phyloP scores from a whole-genome alignment of 2,113 vertebrate genomes.

The Trinectes maculatus region DNA sequence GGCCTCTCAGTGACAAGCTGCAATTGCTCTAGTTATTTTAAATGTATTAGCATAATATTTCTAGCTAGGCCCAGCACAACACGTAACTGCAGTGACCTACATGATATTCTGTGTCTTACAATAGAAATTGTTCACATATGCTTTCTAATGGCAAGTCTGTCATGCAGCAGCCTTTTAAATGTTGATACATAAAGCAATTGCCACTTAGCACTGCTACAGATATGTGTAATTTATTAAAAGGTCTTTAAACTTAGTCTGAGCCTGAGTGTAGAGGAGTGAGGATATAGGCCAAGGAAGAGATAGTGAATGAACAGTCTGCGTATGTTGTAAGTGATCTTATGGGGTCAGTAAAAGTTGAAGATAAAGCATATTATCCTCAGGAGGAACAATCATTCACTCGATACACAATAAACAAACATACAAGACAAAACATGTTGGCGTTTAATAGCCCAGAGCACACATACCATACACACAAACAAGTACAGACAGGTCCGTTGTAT shows the following conservation, averaged over 20 bases:
- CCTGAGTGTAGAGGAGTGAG: no score
- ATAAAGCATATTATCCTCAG: no score
- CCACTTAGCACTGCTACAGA: not conserved
- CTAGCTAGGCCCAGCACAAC: not conserved
- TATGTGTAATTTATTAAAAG: not conserved
- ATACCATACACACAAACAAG: no score
- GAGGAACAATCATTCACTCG: no score
- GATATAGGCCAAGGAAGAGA: no score
- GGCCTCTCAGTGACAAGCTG: conserved; percentile 33
- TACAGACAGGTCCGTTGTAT: no score
- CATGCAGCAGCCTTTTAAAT: conserved; percentile 8
- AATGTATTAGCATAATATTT: conserved; percentile 14
- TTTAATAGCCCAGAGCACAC: no score
- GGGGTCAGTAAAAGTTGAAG: no score
- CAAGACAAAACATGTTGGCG: no score
- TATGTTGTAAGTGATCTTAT: no score
- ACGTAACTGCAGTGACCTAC: not conserved
- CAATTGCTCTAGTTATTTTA: conserved; percentile 19
- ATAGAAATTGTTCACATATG: conserved; percentile 1
- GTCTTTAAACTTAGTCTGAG: not conserved
- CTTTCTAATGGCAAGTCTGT: conserved; percentile 1
- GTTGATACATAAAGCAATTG: not conserved
- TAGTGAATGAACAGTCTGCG: no score
- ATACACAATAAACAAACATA: no score
- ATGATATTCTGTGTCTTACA: not conserved